Evolutionary conservation across 53 echinoderm and acorn worm genomes (phyloP).

Genomic region (Crossaster papposus): DNA sequence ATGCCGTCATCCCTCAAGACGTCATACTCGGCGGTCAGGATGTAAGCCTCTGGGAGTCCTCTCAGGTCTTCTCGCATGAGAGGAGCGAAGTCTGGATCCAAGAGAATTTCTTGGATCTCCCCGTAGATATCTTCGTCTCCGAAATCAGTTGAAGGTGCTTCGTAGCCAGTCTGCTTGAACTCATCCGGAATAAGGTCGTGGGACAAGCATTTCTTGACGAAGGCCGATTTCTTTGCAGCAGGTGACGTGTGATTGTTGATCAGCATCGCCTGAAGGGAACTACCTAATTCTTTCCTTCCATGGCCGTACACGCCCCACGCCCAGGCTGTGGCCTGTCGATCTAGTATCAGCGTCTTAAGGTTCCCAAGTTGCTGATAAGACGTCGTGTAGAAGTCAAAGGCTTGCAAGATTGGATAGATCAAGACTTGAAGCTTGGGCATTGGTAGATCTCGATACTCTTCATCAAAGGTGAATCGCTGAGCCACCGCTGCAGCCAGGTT

Average conservation of each 20-base stretch:
- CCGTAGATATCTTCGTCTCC: slow-evolving; percentile 68
- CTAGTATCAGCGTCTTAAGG: slow-evolving; percentile 32
- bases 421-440: slow-evolving; percentile 70
- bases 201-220: slow-evolving; percentile 65
- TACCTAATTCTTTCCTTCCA: slow-evolving; percentile 34
- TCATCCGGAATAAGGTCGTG: slow-evolving; percentile 73
- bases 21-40: slow-evolving; percentile 84
- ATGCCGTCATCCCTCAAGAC: slow-evolving; percentile 86
- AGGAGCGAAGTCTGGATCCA: slow-evolving; percentile 74
- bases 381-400: slow-evolving; percentile 77
- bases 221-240: slow-evolving; percentile 54
- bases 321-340: not conserved
- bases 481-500: slow-evolving; percentile 79
- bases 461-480: slow-evolving; percentile 74
- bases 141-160: slow-evolving; percentile 59
- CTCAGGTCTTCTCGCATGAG: slow-evolving; percentile 70
- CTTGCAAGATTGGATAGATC: slow-evolving; percentile 78
- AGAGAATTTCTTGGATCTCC: slow-evolving; percentile 43
- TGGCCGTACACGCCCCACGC: slow-evolving; percentile 51
- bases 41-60: slow-evolving; percentile 70
- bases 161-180: slow-evolving; percentile 57
- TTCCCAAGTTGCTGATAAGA: slow-evolving; percentile 79
- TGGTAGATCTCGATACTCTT: slow-evolving; percentile 50
- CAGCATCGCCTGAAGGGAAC: slow-evolving; percentile 23
- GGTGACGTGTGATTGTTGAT: slow-evolving; percentile 75